phyloP scores from a whole-genome alignment of 2,113 vertebrate genomes.

The Ictidomys tridecemlineatus region DNA sequence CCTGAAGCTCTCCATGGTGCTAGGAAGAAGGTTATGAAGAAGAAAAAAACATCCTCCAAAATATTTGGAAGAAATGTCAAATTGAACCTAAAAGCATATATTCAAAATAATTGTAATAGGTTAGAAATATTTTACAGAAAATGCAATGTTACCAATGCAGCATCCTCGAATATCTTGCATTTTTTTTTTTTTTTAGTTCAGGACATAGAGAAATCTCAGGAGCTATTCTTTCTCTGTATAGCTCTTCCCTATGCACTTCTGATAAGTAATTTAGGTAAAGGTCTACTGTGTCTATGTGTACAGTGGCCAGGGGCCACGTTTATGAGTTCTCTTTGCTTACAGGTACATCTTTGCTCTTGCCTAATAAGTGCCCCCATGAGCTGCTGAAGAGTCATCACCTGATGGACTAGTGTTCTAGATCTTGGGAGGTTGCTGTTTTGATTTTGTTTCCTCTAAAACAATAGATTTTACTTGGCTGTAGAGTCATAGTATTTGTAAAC shows the following conservation, averaged over 20 bases:
- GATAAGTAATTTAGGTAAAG: neutral
- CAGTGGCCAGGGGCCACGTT: neutral
- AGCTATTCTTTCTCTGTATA: neutral
- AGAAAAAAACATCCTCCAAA: constrained; percentile 83
- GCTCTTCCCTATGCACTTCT: neutral
- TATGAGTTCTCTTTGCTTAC: neutral
- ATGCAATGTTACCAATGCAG: neutral
- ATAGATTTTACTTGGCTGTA: neutral
- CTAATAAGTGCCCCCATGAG: neutral
- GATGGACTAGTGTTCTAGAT: neutral
- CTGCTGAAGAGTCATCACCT: neutral
- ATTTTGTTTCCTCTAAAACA: neutral
- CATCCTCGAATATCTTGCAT: neutral
- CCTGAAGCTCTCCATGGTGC: constrained; percentile 86
- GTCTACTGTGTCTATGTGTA: neutral
- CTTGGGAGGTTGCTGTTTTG: neutral
- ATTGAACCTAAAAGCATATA: constrained; percentile 76
- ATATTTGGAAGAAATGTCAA: constrained; percentile 85
- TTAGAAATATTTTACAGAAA: constrained; percentile 72
- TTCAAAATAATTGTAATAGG: constrained; percentile 66
- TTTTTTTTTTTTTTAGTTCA: neutral
- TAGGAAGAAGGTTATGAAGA: constrained; percentile 87
- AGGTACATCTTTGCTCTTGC: neutral
- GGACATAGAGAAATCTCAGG: neutral
- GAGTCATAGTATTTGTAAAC: neutral